Percentiles rank a stretch among this genome's conserved stretches.
phyloP scores from a whole-genome alignment of 2,113 vertebrate species.

The Tylochromis polylepis region DNA sequence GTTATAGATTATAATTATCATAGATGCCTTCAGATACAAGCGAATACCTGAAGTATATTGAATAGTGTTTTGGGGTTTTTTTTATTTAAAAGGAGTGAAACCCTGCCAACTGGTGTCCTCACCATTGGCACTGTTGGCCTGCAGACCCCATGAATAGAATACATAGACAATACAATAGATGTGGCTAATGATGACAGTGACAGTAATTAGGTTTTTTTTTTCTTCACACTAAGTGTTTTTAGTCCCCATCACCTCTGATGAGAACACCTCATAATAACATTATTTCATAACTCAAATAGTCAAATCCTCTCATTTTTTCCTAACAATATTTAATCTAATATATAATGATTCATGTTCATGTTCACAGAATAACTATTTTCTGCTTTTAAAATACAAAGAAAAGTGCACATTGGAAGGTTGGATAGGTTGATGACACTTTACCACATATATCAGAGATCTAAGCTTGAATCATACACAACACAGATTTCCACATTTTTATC shows the following conservation, averaged over 20 bases:
- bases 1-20: not conserved
- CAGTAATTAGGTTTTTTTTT: not conserved
- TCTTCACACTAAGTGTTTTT: too few relatives aligned
- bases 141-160: not conserved
- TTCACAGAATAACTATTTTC: not conserved
- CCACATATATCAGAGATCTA: not conserved
- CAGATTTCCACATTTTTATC: not conserved
- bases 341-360: not conserved
- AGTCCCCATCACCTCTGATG: not conserved
- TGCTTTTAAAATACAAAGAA: not conserved
- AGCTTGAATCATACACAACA: not conserved
- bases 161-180: not conserved
- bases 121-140: not conserved
- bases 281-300: not conserved
- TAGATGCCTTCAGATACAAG: not conserved
- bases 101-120: too few relatives aligned
- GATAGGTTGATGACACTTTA: not conserved
- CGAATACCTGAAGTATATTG: not conserved
- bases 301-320: not conserved
- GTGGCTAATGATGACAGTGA: not conserved
- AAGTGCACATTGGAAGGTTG: not conserved
- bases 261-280: not conserved
- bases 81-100: not conserved
- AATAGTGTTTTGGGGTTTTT: not conserved
- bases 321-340: not conserved